A percentile compares a stretch with the other conserved stretches of the same genome.
These are phyloP conservation scores for Agrotis clavis DNA, from an alignment of 2,888 invertebrate species.

Conservation along the genomic window DNA sequence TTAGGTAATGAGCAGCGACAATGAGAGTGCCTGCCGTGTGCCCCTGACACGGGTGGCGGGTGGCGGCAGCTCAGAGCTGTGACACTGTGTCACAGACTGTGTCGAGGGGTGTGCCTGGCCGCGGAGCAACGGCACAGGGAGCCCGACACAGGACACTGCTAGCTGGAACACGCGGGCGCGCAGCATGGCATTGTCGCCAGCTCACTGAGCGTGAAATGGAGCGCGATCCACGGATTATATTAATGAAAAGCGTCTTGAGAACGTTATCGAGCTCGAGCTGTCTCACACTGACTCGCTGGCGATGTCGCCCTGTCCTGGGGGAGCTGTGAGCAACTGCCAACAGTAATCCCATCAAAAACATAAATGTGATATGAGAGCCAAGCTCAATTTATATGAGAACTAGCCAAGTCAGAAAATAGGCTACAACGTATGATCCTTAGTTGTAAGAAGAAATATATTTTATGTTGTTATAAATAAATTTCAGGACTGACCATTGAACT, in stretches of 20 bases:
- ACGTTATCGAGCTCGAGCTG: conserved; percentile 55
- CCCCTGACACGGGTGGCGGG: conserved; percentile 3
- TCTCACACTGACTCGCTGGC: not conserved
- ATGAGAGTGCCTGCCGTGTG: conserved; percentile 46
- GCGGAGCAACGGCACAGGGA: not conserved
- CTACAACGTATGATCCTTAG: no score
- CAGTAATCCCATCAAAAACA: no score
- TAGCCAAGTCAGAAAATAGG: no score
- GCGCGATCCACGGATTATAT: conserved; percentile 74
- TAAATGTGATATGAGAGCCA: no score
- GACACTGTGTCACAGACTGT: conserved; percentile 43
- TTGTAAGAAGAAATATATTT: no score
- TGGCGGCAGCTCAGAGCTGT: not conserved
- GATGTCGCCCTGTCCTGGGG: conserved; percentile 20
- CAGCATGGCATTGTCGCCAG: conserved; percentile 11
- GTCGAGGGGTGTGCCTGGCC: conserved; percentile 14
- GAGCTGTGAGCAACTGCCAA: not conserved
- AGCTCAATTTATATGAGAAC: no score
- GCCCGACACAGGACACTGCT: not conserved
- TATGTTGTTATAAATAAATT: no score
- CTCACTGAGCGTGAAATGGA: conserved; percentile 70
- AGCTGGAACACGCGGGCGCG: conserved; percentile 34
- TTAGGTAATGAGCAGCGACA: conserved; percentile 67
- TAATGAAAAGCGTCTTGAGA: conserved; percentile 83
- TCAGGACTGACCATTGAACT: no score